Percentiles rank a stretch among this genome's conserved stretches.
Conservation (phyloP, 2,888 invertebrate genomes). For the Chorisops tibialis region DNA sequence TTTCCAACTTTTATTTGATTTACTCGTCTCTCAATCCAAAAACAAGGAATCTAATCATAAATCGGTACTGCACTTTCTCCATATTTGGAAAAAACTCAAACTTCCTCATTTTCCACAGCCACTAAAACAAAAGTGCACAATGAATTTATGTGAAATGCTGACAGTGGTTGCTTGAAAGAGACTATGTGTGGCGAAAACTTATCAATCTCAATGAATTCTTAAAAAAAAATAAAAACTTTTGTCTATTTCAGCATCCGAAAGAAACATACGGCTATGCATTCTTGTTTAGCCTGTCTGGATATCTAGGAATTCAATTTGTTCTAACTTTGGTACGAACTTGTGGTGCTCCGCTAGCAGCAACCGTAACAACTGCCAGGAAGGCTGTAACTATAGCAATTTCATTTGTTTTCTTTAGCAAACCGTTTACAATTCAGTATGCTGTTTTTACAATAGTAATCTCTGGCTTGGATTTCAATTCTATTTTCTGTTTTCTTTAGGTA, state of each 20-base stretch:
- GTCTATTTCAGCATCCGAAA: conserved; percentile 60
- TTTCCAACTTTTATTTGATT: no score
- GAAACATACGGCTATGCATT: conserved; percentile 82
- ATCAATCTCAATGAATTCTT: no score
- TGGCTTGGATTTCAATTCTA: neutral
- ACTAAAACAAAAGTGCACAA: no score
- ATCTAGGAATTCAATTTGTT: conserved; percentile 90
- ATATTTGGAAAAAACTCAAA: no score
- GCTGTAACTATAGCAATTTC: conserved; percentile 90
- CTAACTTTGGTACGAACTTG: conserved; percentile 82
- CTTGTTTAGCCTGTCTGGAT: conserved; percentile 84
- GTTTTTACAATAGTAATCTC: conserved; percentile 38
- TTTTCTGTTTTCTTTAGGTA: conserved; percentile 63
- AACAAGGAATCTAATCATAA: no score
- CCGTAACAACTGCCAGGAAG: conserved; percentile 87
- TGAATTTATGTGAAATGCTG: no score
- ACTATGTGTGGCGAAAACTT: neutral
- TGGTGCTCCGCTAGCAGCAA: conserved; percentile 91
- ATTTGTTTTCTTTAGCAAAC: conserved; percentile 90
- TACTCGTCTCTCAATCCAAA: no score
- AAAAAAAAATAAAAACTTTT: no score
- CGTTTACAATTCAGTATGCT: conserved; percentile 90
- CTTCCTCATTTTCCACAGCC: no score
- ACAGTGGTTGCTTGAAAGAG: neutral
- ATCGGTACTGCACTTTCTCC: no score